A percentile compares a stretch with the other conserved stretches of the same genome.
Evolutionary conservation across 2,797 vertebrate species (phyloP).

Genomic region (Danio tinwini): DNA sequence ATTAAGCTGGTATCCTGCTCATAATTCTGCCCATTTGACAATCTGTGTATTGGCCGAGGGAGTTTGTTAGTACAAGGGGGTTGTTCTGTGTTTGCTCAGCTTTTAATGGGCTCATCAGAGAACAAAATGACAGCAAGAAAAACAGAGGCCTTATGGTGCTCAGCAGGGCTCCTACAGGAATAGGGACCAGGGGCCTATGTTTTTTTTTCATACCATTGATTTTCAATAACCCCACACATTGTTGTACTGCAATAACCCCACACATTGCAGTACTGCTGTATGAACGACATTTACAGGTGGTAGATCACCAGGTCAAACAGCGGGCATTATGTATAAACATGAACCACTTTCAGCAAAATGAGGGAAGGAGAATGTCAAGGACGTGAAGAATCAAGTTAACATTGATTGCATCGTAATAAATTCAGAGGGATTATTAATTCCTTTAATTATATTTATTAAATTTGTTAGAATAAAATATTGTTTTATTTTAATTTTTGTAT

Average conservation of each 20-base stretch:
- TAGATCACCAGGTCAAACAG: constrained; percentile 48
- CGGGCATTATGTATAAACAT: constrained; percentile 37
- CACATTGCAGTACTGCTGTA: constrained; percentile 56
- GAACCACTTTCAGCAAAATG: constrained; percentile 34
- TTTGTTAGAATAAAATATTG: neutral
- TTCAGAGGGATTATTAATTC: neutral
- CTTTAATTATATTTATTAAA: neutral
- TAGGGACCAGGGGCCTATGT: constrained; percentile 31
- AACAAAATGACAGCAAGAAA: constrained; percentile 68
- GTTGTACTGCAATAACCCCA: constrained; percentile 63
- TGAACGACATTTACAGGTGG: constrained; percentile 71
- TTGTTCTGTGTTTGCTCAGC: constrained; percentile 58
- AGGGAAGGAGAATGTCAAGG: constrained; percentile 3
- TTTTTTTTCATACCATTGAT: constrained; percentile 54
- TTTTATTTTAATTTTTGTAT: too few relatives aligned
- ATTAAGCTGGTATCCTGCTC: constrained; percentile 65
- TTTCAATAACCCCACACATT: constrained; percentile 62
- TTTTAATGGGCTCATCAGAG: constrained; percentile 67
- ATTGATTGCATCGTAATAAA: neutral
- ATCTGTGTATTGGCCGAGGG: constrained; percentile 61
- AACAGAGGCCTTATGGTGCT: constrained; percentile 77
- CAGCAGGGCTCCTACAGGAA: constrained; percentile 64
- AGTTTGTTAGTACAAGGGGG: constrained; percentile 64
- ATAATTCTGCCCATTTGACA: constrained; percentile 64
- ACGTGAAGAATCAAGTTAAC: neutral